Evolutionary conservation across 2,797 vertebrate species (phyloP), one percentile per base, ranked within the genome.

Genomic region (Hydrocynus forskahlii): DNA sequence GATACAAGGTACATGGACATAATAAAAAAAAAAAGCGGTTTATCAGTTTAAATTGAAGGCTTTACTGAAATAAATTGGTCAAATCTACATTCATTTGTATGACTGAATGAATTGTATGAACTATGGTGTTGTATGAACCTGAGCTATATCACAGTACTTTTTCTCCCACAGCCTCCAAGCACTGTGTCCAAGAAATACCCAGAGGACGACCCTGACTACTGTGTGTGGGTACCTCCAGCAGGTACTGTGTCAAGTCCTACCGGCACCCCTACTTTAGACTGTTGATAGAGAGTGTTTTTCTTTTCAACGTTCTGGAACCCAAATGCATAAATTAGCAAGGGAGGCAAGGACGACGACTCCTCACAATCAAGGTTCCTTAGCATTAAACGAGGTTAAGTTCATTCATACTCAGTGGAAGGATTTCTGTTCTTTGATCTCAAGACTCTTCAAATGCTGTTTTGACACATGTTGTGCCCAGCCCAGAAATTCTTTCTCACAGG

Each of bases 131-230:
- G 75, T 45, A n/a, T n/a, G n/a, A n/a, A n/a, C 57, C 14, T 43
- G 6, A 45, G 43, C 43, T 45, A 7, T 76, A 14, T n/a, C 9
- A 43, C n/a, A 40, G 40, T 74, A 38, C 29, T 38, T 54, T 71
- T 40, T 84, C 45, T 54, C 79, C 75, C 72, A 12, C 87, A 99
- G 97, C 91, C 92, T 45, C 92, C 89, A 1, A 84, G 64, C 8
- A 84, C 94, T 86, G 91, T 95, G 52, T 93, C 94, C 5, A 91
- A 92, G n/a, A 90, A 92, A 82, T 99, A 99, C 87, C 97, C 98
- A 76, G 94, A 97, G 68, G 95, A 99, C 78, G 97, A 99, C 87
- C 98, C 98, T 3, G 97, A 99, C 90, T 99, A 99, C 81, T 98
- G 97, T 59, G 92, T 98, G 35, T 99, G 98, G 98, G 62, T 98